These are phyloP conservation scores for Rhynchopsitta pachyrhyncha DNA, from an alignment of 2,113 vertebrate species.

Conservation along the genomic window DNA sequence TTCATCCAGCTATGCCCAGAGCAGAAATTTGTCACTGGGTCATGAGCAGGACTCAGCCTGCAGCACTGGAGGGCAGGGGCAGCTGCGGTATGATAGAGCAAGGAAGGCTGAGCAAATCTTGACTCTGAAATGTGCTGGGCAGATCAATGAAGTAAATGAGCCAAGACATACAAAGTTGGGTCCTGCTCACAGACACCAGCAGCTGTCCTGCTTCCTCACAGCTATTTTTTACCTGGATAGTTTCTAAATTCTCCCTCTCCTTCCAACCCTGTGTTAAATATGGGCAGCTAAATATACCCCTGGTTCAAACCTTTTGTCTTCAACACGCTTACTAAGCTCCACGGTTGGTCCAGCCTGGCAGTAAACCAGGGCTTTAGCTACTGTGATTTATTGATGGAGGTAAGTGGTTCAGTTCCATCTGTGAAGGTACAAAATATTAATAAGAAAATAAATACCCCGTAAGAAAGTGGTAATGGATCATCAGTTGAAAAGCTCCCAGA, in stretches of 20 bases:
- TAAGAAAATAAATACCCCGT: neutral
- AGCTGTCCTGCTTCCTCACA: neutral
- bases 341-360: neutral
- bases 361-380: neutral
- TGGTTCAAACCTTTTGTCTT: neutral
- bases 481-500: neutral
- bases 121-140: neutral
- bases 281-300: neutral
- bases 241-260: neutral
- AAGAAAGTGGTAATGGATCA: neutral
- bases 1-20: neutral
- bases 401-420: neutral
- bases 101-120: neutral
- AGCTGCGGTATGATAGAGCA: neutral
- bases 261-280: neutral
- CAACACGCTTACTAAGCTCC: neutral
- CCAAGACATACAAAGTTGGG: neutral
- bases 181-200: neutral
- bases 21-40: neutral
- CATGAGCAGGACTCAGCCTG: neutral
- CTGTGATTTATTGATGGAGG: neutral
- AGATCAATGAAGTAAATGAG: neutral
- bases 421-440: neutral
- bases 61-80: neutral
- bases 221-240: neutral